Evolutionary conservation across 2,113 vertebrate species (phyloP).

Genomic region (Entomyzon cyanotis): DNA sequence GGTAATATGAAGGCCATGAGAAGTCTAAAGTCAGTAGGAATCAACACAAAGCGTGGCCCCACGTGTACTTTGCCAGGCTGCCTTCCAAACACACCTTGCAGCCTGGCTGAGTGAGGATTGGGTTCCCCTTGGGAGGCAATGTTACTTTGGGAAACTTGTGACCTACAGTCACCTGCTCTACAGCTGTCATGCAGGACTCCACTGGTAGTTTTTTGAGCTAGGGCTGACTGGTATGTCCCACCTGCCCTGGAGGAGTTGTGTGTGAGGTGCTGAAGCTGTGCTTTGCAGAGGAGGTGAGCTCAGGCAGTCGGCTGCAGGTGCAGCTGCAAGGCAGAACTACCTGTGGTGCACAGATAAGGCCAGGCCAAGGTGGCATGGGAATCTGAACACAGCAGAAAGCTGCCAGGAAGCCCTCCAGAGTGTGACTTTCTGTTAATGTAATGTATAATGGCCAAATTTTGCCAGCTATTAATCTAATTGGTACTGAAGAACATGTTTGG

Average conservation of each 20-base stretch:
- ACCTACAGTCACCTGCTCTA: not conserved
- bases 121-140: not conserved
- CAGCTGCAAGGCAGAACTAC: not conserved
- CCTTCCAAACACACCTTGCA: not conserved
- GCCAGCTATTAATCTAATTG: not conserved
- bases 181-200: not conserved
- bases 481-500: not conserved
- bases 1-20: not conserved
- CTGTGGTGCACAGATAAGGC: not conserved
- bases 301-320: fast-evolving
- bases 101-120: not conserved
- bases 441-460: not conserved
- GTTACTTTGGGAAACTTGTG: not conserved
- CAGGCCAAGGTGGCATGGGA: not conserved
- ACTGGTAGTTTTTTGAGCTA: not conserved
- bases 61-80: not conserved
- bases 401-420: not conserved
- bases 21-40: not conserved
- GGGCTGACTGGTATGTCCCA: not conserved
- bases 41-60: fast-evolving
- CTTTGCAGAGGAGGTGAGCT: not conserved
- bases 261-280: not conserved
- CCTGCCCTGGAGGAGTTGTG: not conserved
- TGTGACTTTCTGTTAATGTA: not conserved
- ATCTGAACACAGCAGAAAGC: not conserved